A percentile compares a stretch with the other conserved stretches of the same genome.
phyloP scores from a whole-genome alignment of 2,797 vertebrate genomes.

The Sparidentex hasta region DNA sequence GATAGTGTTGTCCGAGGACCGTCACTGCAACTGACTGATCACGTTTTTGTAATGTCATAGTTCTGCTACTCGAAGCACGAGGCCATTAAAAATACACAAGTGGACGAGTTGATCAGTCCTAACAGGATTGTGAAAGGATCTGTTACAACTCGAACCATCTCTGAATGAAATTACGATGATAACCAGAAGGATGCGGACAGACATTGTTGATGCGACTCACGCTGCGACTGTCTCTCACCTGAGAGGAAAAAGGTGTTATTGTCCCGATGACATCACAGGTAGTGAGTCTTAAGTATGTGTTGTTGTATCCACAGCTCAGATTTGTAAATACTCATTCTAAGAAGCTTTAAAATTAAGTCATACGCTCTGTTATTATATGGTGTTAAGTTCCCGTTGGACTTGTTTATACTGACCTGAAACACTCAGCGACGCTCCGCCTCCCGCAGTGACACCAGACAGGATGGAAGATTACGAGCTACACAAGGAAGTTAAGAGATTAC shows the following conservation, averaged over 20 bases:
- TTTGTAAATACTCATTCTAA: background rate
- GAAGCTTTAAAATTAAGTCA: background rate
- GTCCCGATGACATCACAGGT: background rate
- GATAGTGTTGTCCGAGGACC: too few relatives aligned
- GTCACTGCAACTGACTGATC: too few relatives aligned
- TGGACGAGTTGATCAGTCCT: too few relatives aligned
- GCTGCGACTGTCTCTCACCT: background rate
- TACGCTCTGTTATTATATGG: background rate
- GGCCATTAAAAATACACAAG: too few relatives aligned
- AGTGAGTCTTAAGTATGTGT: background rate
- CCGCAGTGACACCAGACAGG: constrained; percentile 22
- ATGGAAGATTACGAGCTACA: background rate
- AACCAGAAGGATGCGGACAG: background rate
- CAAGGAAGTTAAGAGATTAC: constrained; percentile 57
- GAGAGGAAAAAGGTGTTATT: background rate
- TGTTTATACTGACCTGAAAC: constrained; percentile 3
- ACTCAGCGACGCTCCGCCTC: background rate
- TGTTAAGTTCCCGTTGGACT: background rate
- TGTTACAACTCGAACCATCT: too few relatives aligned
- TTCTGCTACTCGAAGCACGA: too few relatives aligned
- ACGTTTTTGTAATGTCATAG: too few relatives aligned
- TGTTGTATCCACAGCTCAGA: background rate
- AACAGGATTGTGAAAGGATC: too few relatives aligned
- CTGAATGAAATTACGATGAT: too few relatives aligned
- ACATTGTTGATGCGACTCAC: too few relatives aligned